Percentiles rank a stretch among this genome's conserved stretches.
phyloP scores from a whole-genome alignment of 2,113 vertebrate species.

The Corythoichthys intestinalis region DNA sequence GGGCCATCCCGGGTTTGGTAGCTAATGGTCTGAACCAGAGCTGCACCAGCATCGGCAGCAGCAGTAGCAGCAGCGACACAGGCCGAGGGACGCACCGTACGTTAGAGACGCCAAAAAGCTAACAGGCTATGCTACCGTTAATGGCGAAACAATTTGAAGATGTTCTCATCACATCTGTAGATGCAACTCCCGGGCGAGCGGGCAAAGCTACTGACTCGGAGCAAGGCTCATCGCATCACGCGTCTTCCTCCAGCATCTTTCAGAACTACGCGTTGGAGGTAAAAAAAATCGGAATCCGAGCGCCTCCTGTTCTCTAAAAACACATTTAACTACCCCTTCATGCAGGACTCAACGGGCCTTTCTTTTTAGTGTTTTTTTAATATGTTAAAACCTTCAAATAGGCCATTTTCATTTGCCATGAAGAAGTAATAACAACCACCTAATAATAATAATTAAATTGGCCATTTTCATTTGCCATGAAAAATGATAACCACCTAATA shows the following conservation, averaged over 20 bases:
- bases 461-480: no score
- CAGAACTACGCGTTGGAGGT: constrained; percentile 97
- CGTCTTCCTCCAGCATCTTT: constrained; percentile 93
- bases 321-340: no score
- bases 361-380: no score
- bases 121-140: neutral
- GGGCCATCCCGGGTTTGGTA: constrained; percentile 66
- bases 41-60: constrained; percentile 89
- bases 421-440: no score
- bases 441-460: no score
- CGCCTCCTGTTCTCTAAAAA: neutral
- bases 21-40: constrained; percentile 85
- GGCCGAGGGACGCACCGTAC: constrained; percentile 66
- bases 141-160: no score
- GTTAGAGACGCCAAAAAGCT: no score
- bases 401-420: no score
- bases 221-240: constrained; percentile 84
- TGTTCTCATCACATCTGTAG: constrained; percentile 34
- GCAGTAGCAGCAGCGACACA: constrained; percentile 84
- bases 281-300: constrained; percentile 28
- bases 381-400: no score
- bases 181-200: constrained; percentile 65
- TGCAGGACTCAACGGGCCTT: no score
- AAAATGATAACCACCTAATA: no score
- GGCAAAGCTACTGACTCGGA: constrained; percentile 81